A percentile compares a stretch with the other conserved stretches of the same genome.
These are phyloP conservation scores for Rostratula benghalensis DNA, from an alignment of 2,113 vertebrate genomes.

Conservation along the genomic window DNA sequence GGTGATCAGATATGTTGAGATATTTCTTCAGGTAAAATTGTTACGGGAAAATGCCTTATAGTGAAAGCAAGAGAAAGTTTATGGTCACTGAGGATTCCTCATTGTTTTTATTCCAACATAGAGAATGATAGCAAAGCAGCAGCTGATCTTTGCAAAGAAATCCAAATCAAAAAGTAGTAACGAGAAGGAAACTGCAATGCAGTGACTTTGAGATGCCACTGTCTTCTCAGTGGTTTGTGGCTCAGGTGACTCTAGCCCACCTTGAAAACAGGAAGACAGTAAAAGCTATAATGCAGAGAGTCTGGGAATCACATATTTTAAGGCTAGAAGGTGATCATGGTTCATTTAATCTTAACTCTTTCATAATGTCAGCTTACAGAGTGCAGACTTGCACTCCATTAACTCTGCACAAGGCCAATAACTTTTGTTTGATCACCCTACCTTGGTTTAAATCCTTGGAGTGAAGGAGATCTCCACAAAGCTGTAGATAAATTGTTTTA, in stretches of 20 bases:
- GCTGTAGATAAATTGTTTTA: background rate
- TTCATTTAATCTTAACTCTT: background rate
- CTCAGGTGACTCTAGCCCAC: background rate
- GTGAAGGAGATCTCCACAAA: background rate
- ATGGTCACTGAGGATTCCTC: background rate
- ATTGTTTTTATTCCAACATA: background rate
- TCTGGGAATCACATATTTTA: background rate
- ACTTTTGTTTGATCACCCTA: background rate
- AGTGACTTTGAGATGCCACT: background rate
- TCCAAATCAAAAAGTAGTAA: background rate
- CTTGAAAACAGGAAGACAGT: background rate
- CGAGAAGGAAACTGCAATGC: background rate
- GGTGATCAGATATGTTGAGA: background rate
- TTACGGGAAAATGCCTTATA: rapidly evolving
- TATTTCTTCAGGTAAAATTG: background rate
- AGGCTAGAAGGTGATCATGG: background rate
- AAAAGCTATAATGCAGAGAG: background rate
- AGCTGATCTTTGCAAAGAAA: background rate
- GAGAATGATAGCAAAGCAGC: background rate
- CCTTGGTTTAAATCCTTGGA: background rate
- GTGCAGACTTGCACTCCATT: background rate
- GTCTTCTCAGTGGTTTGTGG: background rate
- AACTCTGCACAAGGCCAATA: background rate
- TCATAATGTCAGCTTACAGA: background rate
- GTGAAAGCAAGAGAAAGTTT: background rate